These are phyloP conservation scores for Lophura nycthemera DNA, from an alignment of 2,113 vertebrate species.

Conservation along the genomic window DNA sequence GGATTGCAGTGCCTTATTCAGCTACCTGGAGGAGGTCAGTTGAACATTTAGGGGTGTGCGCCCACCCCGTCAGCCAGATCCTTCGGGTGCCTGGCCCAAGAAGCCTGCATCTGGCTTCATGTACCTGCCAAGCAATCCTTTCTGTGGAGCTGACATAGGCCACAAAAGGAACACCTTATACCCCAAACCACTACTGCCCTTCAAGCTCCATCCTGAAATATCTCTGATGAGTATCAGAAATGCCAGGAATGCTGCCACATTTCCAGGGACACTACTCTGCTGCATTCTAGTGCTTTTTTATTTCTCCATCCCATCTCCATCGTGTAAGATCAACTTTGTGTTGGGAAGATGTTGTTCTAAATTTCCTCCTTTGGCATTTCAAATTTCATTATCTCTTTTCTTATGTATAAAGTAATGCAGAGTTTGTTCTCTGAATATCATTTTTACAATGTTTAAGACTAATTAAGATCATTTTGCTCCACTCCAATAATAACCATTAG, in stretches of 20 bases:
- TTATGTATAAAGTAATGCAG: background rate
- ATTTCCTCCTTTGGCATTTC: background rate
- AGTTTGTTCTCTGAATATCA: background rate
- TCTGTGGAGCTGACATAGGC: background rate
- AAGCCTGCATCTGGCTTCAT: background rate
- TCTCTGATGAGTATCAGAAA: background rate
- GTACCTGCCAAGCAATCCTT: background rate
- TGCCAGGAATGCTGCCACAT: background rate
- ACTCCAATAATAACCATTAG: background rate
- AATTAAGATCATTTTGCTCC: background rate
- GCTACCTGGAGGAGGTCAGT: background rate
- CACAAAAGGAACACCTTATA: background rate
- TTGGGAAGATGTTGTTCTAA: background rate
- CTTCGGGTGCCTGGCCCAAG: background rate
- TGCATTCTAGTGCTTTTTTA: background rate
- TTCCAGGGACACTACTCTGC: rapidly evolving
- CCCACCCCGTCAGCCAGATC: background rate
- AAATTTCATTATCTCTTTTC: background rate
- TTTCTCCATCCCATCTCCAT: background rate
- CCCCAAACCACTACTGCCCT: background rate
- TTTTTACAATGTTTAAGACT: background rate
- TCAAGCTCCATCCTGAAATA: background rate
- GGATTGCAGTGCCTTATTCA: background rate
- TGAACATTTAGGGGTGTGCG: background rate
- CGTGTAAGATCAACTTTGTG: rapidly evolving